Evolutionary conservation across 2,113 vertebrate genomes (phyloP), one percentile per base, ranked within the genome.

Genomic region (Hippocampus barbouri): DNA sequence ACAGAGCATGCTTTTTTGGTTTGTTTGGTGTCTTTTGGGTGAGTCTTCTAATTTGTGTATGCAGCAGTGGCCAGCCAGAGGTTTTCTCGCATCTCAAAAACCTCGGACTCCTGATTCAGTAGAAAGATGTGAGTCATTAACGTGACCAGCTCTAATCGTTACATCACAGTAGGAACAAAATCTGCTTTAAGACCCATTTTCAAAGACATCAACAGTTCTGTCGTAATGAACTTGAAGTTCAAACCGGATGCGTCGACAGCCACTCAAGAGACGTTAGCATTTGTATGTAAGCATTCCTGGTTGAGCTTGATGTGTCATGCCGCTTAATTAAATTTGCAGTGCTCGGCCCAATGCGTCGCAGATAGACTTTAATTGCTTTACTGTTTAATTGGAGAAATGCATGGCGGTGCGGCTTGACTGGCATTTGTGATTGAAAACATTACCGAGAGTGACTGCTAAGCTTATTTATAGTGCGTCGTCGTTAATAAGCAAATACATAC

Each of bases 301-400:
- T 61, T 8, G 59, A 34, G 59, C 27, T 61, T 61, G 59, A 61
- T 34, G 27, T 27, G 59, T 34, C 59, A 49, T 70, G 51, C 43
- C 66, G 74, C 2, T 61, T 85, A 84, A 89, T 87, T 79, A 85
- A 41, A 40, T 83, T 62, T 75, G 63, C 69, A 54, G 34, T 72
- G 80, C 63, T 72, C 64, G 77, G 64, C 30, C 74, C 68, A 76
- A 68, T 53, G 69, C 71, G 34, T 72, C 77, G 51, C 27, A 74
- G 64, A 84, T 72, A 54, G 56, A 77, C n/a, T 53, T 49, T 79
- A 83, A 82, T 83, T 75, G 66, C 70, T 73, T 83, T 83, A 70
- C 54, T 76, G 14, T 38, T 80, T 73, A 45, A 70, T 53, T 80
- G 23, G 53, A 76, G 41, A 64, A 65, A 66, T 61, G 27, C 60